Evolutionary conservation across 2,888 invertebrate species (phyloP).

Genomic region (Aleiodes alternator): DNA sequence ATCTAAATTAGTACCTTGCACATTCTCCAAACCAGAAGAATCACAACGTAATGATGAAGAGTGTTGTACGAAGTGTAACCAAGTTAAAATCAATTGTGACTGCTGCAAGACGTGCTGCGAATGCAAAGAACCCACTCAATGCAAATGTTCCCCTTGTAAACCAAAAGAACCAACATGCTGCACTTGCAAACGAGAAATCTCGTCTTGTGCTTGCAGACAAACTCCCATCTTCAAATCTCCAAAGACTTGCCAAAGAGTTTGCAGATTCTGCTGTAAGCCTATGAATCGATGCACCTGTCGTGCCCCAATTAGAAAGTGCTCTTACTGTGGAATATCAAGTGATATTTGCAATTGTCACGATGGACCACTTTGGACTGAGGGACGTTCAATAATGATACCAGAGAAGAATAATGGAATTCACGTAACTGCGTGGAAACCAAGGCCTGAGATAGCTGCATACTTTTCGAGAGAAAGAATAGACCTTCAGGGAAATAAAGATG

Average conservation of each 20-base stretch:
- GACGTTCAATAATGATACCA: constrained; percentile 47
- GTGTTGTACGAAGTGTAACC: constrained; percentile 42
- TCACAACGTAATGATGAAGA: constrained; percentile 13
- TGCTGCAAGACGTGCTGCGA: constrained; percentile 33
- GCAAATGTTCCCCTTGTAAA: neutral
- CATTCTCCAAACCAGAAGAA: constrained; percentile 1
- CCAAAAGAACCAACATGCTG: constrained; percentile 35
- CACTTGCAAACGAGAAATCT: constrained; percentile 15
- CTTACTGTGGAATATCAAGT: constrained; percentile 55
- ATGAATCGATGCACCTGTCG: constrained; percentile 61
- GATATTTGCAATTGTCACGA: constrained; percentile 59
- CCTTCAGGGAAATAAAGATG: constrained; percentile 28
- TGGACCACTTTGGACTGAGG: constrained; percentile 33
- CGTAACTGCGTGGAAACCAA: constrained; percentile 62
- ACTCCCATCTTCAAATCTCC: neutral
- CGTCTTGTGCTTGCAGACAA: constrained; percentile 19
- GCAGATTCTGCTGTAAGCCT: constrained; percentile 64
- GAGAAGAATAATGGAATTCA: constrained; percentile 46
- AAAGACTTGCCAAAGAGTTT: constrained; percentile 60
- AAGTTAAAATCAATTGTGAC: constrained; percentile 44
- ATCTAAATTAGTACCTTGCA: constrained; percentile 18
- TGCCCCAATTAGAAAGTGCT: constrained; percentile 58
- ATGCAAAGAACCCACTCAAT: constrained; percentile 22
- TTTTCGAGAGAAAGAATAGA: constrained; percentile 57
- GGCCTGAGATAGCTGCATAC: constrained; percentile 56